phyloP scores from a whole-genome alignment of 2,888 invertebrate genomes.

The Tetrapedia diversipes region DNA sequence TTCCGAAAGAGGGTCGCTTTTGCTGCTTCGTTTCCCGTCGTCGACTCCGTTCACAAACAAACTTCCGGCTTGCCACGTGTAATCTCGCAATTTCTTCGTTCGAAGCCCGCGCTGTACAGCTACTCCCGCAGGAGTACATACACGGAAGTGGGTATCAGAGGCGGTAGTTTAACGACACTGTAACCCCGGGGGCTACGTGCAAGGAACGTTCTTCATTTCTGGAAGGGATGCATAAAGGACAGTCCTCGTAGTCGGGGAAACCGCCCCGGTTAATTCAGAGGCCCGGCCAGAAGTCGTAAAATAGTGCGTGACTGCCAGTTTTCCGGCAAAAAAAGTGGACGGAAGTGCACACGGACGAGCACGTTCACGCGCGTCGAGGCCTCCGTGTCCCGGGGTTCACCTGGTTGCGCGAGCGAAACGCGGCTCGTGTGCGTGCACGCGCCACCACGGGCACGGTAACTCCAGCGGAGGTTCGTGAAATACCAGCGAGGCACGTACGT shows the following conservation, averaged over 20 bases:
- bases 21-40: neutral
- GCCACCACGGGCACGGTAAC: constrained; percentile 22
- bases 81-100: constrained; percentile 41
- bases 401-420: no score
- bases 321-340: constrained; percentile 32
- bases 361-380: constrained; percentile 23
- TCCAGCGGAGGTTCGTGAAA: constrained; percentile 28
- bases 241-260: constrained; percentile 54
- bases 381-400: no score
- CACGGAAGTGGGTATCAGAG: constrained; percentile 43
- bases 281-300: constrained; percentile 68
- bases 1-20: neutral
- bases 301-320: constrained; percentile 68
- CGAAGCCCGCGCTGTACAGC: neutral
- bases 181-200: constrained; percentile 49
- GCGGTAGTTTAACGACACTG: constrained; percentile 60
- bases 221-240: constrained; percentile 51
- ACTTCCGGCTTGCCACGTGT: constrained; percentile 3
- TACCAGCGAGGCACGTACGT: constrained; percentile 61
- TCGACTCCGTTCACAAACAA: neutral
- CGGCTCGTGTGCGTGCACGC: constrained; percentile 22
- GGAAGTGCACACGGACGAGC: constrained; percentile 37
- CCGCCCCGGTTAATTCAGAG: constrained; percentile 67
- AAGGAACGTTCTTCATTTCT: constrained; percentile 63
- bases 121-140: constrained; percentile 13